phyloP scores from a whole-genome alignment of 2,113 vertebrate genomes.

The Manacus vitellinus region DNA sequence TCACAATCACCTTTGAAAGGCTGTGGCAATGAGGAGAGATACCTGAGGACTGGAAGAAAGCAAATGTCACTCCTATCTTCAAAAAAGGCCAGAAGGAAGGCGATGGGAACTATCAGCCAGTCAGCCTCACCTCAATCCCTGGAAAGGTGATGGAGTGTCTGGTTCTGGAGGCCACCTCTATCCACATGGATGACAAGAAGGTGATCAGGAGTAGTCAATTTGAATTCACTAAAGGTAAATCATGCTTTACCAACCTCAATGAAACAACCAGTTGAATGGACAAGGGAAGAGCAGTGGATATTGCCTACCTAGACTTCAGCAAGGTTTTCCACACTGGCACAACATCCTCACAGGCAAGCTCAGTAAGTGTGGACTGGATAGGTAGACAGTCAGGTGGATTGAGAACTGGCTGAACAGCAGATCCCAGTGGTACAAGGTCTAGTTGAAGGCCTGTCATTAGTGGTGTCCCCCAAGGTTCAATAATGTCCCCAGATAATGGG shows the following conservation, averaged over 20 bases:
- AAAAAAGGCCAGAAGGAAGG: neutral
- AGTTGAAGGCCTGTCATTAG: neutral
- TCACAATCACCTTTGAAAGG: neutral
- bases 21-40: neutral
- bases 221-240: neutral
- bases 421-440: neutral
- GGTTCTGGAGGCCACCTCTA: neutral
- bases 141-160: neutral
- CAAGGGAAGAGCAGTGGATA: neutral
- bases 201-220: neutral
- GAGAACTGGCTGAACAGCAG: neutral
- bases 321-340: neutral
- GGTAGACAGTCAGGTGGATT: neutral
- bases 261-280: neutral
- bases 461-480: neutral
- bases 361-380: neutral
- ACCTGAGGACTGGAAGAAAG: neutral
- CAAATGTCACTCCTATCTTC: neutral
- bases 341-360: neutral
- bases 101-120: neutral
- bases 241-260: neutral
- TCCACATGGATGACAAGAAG: neutral
- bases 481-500: neutral
- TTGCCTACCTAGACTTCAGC: neutral
- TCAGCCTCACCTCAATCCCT: neutral